phyloP scores from a whole-genome alignment of 2,888 invertebrate species.

The Drosophila ezoana region DNA sequence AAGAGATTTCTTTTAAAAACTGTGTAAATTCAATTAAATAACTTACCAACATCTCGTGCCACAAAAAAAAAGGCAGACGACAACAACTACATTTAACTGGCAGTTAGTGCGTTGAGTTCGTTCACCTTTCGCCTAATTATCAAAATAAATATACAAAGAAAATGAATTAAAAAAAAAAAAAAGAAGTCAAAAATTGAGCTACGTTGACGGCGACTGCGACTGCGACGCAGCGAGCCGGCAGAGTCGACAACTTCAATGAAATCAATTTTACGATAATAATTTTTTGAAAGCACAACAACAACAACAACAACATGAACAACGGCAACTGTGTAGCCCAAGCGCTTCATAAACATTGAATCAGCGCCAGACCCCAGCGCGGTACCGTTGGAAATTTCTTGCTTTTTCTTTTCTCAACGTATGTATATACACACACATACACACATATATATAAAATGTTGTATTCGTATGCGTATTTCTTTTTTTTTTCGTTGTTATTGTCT shows the following conservation, averaged over 20 bases:
- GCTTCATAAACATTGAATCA: slow-evolving; percentile 74
- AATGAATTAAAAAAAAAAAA: slow-evolving; percentile 22
- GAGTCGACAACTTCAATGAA: slow-evolving; percentile 76
- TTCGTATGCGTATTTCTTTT: slow-evolving; percentile 43
- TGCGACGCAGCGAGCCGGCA: slow-evolving; percentile 14
- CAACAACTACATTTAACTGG: slow-evolving; percentile 46
- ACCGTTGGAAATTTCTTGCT: slow-evolving; percentile 84
- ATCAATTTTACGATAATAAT: slow-evolving; percentile 81
- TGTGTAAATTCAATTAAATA: slow-evolving; percentile 61
- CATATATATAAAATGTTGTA: slow-evolving; percentile 43
- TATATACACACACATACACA: slow-evolving; percentile 12
- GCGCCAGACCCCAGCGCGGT: slow-evolving; percentile 65
- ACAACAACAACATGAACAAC: slow-evolving; percentile 18
- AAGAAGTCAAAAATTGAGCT: slow-evolving; percentile 31
- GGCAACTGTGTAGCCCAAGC: slow-evolving; percentile 69
- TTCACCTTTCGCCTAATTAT: slow-evolving; percentile 82
- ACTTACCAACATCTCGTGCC: slow-evolving; percentile 46
- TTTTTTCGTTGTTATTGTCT: slow-evolving; percentile 78
- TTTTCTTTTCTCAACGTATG: slow-evolving; percentile 72
- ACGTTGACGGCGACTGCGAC: slow-evolving; percentile 30
- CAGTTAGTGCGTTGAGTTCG: slow-evolving; percentile 61
- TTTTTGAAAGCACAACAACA: slow-evolving; percentile 70
- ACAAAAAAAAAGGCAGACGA: slow-evolving; percentile 22
- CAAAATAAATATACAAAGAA: slow-evolving; percentile 74
- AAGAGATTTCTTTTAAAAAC: slow-evolving; percentile 73